Evolutionary conservation across 2,888 invertebrate genomes (phyloP).

Genomic region (Leptopilina drosophilae): DNA sequence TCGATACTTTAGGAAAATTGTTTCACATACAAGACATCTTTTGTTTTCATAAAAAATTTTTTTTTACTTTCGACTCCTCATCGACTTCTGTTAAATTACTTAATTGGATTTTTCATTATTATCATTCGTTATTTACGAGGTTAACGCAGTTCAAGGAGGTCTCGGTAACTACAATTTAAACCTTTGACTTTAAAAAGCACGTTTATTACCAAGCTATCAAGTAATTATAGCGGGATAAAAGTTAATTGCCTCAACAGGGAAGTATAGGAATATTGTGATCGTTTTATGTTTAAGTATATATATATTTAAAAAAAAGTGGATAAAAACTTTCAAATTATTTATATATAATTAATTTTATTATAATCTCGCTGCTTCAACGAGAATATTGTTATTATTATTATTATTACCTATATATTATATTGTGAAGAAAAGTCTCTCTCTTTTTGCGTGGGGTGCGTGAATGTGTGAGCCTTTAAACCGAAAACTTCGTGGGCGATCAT

Average conservation of each 20-base stretch:
- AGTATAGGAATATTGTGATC: background rate
- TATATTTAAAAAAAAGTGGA: background rate
- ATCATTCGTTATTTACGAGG: slow-evolving; percentile 20
- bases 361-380: background rate
- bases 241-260: slow-evolving; percentile 59
- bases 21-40: too few relatives aligned
- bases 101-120: slow-evolving; percentile 18
- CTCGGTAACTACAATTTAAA: slow-evolving; percentile 32
- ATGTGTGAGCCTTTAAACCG: background rate
- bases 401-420: background rate
- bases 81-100: background rate
- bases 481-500: slow-evolving; percentile 30
- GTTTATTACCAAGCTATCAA: slow-evolving; percentile 60
- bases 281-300: too few relatives aligned
- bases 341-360: slow-evolving; percentile 16
- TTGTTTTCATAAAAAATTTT: background rate
- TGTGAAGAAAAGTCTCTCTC: slow-evolving; percentile 1
- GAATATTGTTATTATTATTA: too few relatives aligned
- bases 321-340: slow-evolving; percentile 44
- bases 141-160: slow-evolving; percentile 34
- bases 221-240: slow-evolving; percentile 65
- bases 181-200: slow-evolving; percentile 49
- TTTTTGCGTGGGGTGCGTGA: slow-evolving; percentile 12
- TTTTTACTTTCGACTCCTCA: background rate
- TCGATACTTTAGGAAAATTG: too few relatives aligned